Percentiles rank a stretch among this genome's conserved stretches.
Conservation (phyloP, 2,888 invertebrate species). For the Esperia sulphurella region DNA sequence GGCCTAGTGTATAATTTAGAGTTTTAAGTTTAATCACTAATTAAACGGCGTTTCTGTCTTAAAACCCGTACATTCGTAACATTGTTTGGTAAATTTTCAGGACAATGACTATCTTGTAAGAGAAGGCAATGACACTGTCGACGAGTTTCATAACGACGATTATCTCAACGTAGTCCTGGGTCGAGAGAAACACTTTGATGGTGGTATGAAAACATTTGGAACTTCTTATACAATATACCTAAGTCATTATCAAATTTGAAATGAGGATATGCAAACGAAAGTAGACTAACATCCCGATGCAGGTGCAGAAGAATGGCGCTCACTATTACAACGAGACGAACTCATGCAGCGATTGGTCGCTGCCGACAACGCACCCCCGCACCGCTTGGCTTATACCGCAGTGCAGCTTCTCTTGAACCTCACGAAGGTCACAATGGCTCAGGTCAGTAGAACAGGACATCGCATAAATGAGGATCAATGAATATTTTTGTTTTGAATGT, state of each 20-base stretch:
- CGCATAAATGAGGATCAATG: too few species aligned
- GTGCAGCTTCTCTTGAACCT: slow-evolving; percentile 54
- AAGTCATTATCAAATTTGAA: too few species aligned
- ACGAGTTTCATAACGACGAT: slow-evolving; percentile 35
- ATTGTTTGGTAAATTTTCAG: slow-evolving; percentile 26
- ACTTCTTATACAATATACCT: too few species aligned
- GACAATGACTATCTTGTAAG: slow-evolving; percentile 33
- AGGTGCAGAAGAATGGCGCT: slow-evolving; percentile 46
- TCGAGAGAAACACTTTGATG: slow-evolving; percentile 41
- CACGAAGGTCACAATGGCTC: slow-evolving; percentile 54
- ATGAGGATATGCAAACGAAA: too few species aligned
- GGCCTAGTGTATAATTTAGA: too few species aligned
- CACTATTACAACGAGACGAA: slow-evolving; percentile 39
- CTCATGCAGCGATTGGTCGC: slow-evolving; percentile 30
- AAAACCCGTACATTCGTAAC: background rate
- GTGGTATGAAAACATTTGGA: slow-evolving; percentile 32
- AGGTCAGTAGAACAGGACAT: slow-evolving; percentile 30
- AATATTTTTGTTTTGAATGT: too few species aligned
- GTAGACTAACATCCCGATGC: background rate
- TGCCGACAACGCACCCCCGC: slow-evolving; percentile 48
- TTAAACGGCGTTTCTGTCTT: background rate
- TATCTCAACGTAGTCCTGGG: slow-evolving; percentile 35
- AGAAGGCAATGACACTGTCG: slow-evolving; percentile 35
- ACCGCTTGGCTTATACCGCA: slow-evolving; percentile 48
- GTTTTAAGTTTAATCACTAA: too few species aligned